phyloP scores from a whole-genome alignment of 2,888 invertebrate species.

The Drosophila subsilvestris region DNA sequence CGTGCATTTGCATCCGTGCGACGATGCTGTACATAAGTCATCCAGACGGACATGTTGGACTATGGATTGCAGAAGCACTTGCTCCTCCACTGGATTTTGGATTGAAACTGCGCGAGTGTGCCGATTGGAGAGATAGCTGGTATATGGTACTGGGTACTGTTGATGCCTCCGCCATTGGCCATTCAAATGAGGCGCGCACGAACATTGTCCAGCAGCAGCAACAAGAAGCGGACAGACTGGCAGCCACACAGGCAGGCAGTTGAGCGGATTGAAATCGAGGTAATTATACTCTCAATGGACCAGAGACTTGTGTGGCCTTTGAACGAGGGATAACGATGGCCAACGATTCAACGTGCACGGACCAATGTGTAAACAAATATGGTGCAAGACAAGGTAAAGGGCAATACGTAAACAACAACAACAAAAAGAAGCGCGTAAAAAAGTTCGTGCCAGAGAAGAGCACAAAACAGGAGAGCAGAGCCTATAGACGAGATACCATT shows the following conservation, averaged over 20 bases:
- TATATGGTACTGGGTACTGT: slow-evolving; percentile 3
- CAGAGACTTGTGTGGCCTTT: slow-evolving; percentile 54
- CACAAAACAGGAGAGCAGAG: background rate
- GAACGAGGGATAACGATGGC: slow-evolving; percentile 32
- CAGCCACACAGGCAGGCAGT: slow-evolving; percentile 3
- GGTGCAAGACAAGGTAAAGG: slow-evolving; percentile 36
- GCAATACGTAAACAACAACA: slow-evolving; percentile 44
- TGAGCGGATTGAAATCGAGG: slow-evolving; percentile 24
- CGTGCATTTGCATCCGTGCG: slow-evolving; percentile 77
- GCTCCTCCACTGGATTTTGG: slow-evolving; percentile 31
- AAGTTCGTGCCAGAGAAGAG: background rate
- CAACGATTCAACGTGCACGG: slow-evolving; percentile 24
- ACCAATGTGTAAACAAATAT: slow-evolving; percentile 59
- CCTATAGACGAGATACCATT: background rate
- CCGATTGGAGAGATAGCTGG: background rate
- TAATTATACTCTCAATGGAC: slow-evolving; percentile 56
- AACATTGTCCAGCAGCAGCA: slow-evolving; percentile 44
- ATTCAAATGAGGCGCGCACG: slow-evolving; percentile 41
- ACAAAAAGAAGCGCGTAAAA: slow-evolving; percentile 22
- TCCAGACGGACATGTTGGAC: slow-evolving; percentile 86
- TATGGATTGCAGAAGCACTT: slow-evolving; percentile 37
- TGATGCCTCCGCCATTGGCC: slow-evolving; percentile 4
- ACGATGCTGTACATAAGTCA: slow-evolving; percentile 85
- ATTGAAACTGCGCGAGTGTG: slow-evolving; percentile 27
- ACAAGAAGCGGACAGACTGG: slow-evolving; percentile 4